A percentile compares a stretch with the other conserved stretches of the same genome.
These are phyloP conservation scores for Charanyca ferruginea DNA, from an alignment of 2,888 invertebrate genomes.

Conservation along the genomic window DNA sequence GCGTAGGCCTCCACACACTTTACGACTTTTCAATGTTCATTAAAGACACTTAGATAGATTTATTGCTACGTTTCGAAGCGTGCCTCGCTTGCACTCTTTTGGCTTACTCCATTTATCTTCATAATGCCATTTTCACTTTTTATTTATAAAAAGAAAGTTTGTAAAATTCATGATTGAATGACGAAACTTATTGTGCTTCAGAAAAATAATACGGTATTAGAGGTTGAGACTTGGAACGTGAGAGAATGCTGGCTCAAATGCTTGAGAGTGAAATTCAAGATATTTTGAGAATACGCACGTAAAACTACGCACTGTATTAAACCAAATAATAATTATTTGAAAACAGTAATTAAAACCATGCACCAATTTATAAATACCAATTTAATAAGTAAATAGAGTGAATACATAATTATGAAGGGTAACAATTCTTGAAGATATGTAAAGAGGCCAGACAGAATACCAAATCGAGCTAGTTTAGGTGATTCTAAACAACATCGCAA, in stretches of 20 bases:
- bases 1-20: too few species aligned
- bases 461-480: too few species aligned
- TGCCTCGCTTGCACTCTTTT: slow-evolving; percentile 26
- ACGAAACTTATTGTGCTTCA: slow-evolving; percentile 30
- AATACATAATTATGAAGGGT: too few species aligned
- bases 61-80: slow-evolving; percentile 22
- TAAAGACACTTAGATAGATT: slow-evolving; percentile 8
- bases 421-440: too few species aligned
- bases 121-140: slow-evolving; percentile 30
- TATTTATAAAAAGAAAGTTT: slow-evolving; percentile 20
- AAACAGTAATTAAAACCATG: too few species aligned
- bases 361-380: too few species aligned
- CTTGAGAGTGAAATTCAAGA: slow-evolving; percentile 11
- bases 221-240: slow-evolving; percentile 54
- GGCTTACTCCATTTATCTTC: slow-evolving; percentile 49
- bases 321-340: background rate
- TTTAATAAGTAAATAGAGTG: too few species aligned
- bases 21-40: slow-evolving; percentile 4
- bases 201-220: slow-evolving; percentile 38
- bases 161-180: slow-evolving; percentile 13
- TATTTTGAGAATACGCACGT: background rate
- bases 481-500: too few species aligned
- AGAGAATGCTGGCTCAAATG: slow-evolving; percentile 16
- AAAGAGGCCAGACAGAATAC: too few species aligned
- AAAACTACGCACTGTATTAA: background rate